Evolutionary conservation across 2,888 invertebrate species (phyloP), one percentile per base, ranked within the genome.

Genomic region (Orgyia antiqua): DNA sequence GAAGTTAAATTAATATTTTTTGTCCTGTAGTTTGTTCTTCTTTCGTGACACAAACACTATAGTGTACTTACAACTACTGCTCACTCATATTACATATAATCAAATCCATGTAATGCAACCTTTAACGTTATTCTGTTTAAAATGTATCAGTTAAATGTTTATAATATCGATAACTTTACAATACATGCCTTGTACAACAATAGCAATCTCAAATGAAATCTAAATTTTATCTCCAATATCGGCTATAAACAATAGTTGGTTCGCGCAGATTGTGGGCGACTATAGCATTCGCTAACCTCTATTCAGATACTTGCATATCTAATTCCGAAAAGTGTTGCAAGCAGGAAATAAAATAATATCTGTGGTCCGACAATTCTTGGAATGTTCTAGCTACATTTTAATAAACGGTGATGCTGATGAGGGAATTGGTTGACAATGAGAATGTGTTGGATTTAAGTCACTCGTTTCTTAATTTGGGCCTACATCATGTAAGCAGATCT

Each of bases 161-260:
- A 28, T 23, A 11, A 20, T 36, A 15, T 34, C 26, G 40, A 50
- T 48, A 47, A 36, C 28, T 21, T 29, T 30, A 45, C 41, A 33
- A 43, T 41, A 31, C 21, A 25, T 26, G 27, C 17, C 13, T 33
- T 36, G 42, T 23, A 39, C 26, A 42, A 48, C 33, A 33, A 35
- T 29, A 29, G 30, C 34, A 51, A 54, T 60, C 56, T 45, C 27
- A 45, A 47, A 53, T 49, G 40, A 51, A 58, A 66, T 58, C 61
- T 57, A 39, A 51, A 56, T 56, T 56, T 50, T 57, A 63, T 67
- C 66, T 55, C 27, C 28, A 29, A 29, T 54, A 67, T 65, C 57
- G 41, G 50, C 41, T 32, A 58, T 58, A 62, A 64, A 67, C 62
- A 62, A 62, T 56, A 42, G 39, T 47, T 42, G 56, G 51, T 60